A percentile compares a stretch with the other conserved stretches of the same genome.
These are phyloP conservation scores for Drosophila mulleri DNA, from an alignment of 2,888 invertebrate species.

Conservation along the genomic window DNA sequence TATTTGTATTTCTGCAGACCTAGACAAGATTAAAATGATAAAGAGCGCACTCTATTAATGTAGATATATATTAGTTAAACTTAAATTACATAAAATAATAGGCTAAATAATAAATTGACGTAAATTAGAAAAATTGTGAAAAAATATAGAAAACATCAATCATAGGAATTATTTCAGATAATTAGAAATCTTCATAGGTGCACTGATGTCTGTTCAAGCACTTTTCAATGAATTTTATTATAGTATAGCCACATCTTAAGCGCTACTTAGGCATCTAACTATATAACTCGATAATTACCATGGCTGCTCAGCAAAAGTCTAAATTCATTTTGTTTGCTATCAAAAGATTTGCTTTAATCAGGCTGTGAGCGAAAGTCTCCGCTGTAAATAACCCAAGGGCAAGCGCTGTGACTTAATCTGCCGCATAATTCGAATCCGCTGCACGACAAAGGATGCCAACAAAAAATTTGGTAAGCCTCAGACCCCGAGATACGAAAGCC, in stretches of 20 bases:
- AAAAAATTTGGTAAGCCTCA: constrained; percentile 18
- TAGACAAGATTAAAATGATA: no score
- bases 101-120: no score
- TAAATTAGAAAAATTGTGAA: no score
- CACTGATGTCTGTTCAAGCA: no score
- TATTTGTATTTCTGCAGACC: no score
- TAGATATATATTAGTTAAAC: no score
- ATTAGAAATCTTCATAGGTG: background rate
- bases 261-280: background rate
- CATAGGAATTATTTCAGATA: no score
- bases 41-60: no score
- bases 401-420: constrained; percentile 73
- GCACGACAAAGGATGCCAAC: constrained; percentile 39
- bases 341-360: constrained; percentile 42
- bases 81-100: no score
- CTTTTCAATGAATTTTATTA: background rate
- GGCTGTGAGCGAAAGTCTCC: constrained; percentile 15
- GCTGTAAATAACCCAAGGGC: constrained; percentile 69
- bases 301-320: background rate
- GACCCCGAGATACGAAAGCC: constrained; percentile 20
- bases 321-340: background rate
- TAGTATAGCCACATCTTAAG: background rate
- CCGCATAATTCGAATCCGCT: constrained; percentile 68
- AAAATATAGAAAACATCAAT: no score
- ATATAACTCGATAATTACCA: constrained; percentile 15